Conservation (phyloP, 2,113 vertebrate species). For the Sardina pilchardus region DNA sequence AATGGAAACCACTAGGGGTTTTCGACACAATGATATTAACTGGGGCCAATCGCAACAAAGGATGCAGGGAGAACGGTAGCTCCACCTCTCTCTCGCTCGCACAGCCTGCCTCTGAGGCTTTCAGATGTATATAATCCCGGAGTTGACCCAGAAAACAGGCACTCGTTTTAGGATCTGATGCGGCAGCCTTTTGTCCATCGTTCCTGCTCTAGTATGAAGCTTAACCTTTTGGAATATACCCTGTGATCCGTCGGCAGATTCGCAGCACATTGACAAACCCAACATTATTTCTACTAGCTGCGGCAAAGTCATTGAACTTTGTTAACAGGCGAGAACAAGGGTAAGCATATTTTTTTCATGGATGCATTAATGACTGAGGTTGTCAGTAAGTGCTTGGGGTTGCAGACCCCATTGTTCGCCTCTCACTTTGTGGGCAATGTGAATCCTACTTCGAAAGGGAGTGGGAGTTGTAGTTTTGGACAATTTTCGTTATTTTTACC, state of each 20-base stretch:
- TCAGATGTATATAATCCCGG: slow-evolving; percentile 77
- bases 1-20: slow-evolving; percentile 59
- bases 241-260: slow-evolving; percentile 57
- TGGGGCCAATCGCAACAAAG: slow-evolving; percentile 77
- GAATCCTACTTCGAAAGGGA: neutral
- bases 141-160: slow-evolving; percentile 80
- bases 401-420: slow-evolving; percentile 73
- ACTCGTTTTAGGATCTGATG: slow-evolving; percentile 75
- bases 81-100: slow-evolving; percentile 63
- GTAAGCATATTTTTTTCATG: slow-evolving; percentile 64
- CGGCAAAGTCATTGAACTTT: slow-evolving; percentile 67
- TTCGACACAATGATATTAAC: slow-evolving; percentile 73
- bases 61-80: slow-evolving; percentile 51
- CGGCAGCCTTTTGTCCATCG: slow-evolving; percentile 66
- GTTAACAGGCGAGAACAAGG: slow-evolving; percentile 58
- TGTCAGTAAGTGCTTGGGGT: slow-evolving; percentile 47
- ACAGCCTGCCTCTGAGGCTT: slow-evolving; percentile 69
- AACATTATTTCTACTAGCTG: slow-evolving; percentile 43
- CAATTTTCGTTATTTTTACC: neutral
- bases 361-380: slow-evolving; percentile 47
- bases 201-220: slow-evolving; percentile 69
- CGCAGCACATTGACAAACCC: slow-evolving; percentile 32
- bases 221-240: slow-evolving; percentile 69
- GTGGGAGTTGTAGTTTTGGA: neutral
- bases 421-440: slow-evolving; percentile 24